Percentiles rank a stretch among this genome's conserved stretches.
Conservation (phyloP, 1,140 invertebrate species). For the Aphidius gifuensis region DNA sequence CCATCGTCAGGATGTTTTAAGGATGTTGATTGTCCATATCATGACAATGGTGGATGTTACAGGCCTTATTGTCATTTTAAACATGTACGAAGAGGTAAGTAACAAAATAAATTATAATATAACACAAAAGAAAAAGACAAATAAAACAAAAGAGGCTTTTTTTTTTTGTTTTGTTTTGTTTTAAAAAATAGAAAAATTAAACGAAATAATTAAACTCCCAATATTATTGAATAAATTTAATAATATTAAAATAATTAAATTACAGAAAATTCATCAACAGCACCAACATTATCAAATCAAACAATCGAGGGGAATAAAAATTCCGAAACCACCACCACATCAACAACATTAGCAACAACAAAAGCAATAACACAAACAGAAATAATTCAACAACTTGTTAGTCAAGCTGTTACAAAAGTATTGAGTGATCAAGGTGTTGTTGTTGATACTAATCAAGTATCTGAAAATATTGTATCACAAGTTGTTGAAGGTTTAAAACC, state of each 20-base stretch:
- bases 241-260: slow-evolving; percentile 19
- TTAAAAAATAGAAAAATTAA: background rate
- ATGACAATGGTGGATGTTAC: slow-evolving; percentile 72
- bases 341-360: background rate
- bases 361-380: slow-evolving; percentile 8
- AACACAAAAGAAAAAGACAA: background rate
- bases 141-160: background rate
- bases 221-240: background rate
- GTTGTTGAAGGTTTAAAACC: slow-evolving; percentile 51
- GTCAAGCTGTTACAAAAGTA: slow-evolving; percentile 56
- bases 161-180: too few species aligned
- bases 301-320: slow-evolving; percentile 25
- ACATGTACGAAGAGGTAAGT: slow-evolving; percentile 69
- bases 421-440: slow-evolving; percentile 48
- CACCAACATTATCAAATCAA: slow-evolving; percentile 14
- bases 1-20: slow-evolving; percentile 83
- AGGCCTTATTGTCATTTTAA: slow-evolving; percentile 87
- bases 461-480: slow-evolving; percentile 49
- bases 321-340: slow-evolving; percentile 13
- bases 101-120: slow-evolving; percentile 1
- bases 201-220: background rate
- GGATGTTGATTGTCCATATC: slow-evolving; percentile 79
- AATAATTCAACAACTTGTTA: slow-evolving; percentile 45
- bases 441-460: slow-evolving; percentile 42
- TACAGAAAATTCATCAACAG: background rate